Conservation (phyloP, 2,797 vertebrate species). For the Chlorospingus flavigularis region DNA sequence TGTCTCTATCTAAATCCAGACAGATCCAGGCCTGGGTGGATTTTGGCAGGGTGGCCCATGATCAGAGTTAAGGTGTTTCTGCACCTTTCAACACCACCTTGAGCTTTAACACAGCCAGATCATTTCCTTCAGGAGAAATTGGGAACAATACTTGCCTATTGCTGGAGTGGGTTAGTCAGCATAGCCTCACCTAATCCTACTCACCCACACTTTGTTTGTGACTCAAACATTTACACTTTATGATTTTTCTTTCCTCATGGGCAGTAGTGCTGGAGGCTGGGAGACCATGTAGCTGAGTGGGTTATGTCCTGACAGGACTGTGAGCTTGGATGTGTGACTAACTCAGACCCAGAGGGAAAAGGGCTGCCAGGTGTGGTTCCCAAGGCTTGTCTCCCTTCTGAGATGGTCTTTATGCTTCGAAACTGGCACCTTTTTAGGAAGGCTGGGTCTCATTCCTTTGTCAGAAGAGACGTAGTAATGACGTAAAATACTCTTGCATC, state of each 20-base stretch:
- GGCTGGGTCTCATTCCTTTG: neutral
- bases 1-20: neutral
- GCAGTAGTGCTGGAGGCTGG: neutral
- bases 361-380: neutral
- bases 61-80: neutral
- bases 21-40: neutral
- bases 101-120: neutral
- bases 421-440: neutral
- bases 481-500: neutral
- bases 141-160: neutral
- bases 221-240: slow-evolving; percentile 42
- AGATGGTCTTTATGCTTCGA: neutral
- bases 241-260: neutral
- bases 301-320: slow-evolving; percentile 31
- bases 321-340: slow-evolving; percentile 1
- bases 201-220: slow-evolving; percentile 36
- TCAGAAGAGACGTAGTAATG: neutral
- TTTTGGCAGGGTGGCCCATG: neutral
- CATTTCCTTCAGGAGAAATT: neutral
- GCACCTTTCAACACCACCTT: neutral
- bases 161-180: slow-evolving; percentile 51
- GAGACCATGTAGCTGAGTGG: neutral
- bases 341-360: neutral
- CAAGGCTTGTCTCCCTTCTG: neutral
- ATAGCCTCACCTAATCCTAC: slow-evolving; percentile 3